A percentile compares a stretch with the other conserved stretches of the same genome.
Conservation (phyloP, 2,888 invertebrate genomes). For the Teinopalpus imperialis region DNA sequence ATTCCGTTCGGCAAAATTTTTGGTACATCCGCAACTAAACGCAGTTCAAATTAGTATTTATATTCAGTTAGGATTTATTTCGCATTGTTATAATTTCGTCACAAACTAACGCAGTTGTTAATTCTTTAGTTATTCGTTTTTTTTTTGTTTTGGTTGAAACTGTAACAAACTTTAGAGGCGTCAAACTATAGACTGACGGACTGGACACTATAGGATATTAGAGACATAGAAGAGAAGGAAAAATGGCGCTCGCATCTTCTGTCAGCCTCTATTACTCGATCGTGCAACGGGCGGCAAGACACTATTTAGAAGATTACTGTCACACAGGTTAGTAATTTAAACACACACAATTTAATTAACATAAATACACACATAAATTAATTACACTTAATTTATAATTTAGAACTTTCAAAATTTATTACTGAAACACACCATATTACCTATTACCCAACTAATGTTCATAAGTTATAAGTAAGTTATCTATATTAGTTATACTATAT, state of each 20-base stretch:
- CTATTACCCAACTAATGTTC: no score
- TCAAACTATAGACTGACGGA: constrained; percentile 53
- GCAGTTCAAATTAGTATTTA: constrained; percentile 75
- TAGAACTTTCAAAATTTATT: no score
- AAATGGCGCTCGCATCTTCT: constrained; percentile 84
- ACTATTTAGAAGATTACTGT: constrained; percentile 86
- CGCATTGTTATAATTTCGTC: constrained; percentile 28
- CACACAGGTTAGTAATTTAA: constrained; percentile 79
- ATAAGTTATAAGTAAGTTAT: no score
- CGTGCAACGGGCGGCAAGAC: constrained; percentile 85
- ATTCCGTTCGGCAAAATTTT: constrained; percentile 55
- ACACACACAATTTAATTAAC: no score
- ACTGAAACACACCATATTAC: no score
- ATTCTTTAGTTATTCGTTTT: constrained; percentile 58
- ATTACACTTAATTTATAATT: no score
- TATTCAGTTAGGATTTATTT: constrained; percentile 35
- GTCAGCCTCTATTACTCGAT: constrained; percentile 86
- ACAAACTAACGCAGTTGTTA: constrained; percentile 58
- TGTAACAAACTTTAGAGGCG: constrained; percentile 45
- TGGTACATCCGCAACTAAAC: constrained; percentile 65
- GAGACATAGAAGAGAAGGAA: constrained; percentile 45
- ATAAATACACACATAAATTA: no score
- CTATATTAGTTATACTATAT: no score
- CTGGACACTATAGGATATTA: constrained; percentile 38
- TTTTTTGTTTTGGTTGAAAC: constrained; percentile 65